Conservation (phyloP, 1,140 invertebrate species). For the Drosophila tani region DNA sequence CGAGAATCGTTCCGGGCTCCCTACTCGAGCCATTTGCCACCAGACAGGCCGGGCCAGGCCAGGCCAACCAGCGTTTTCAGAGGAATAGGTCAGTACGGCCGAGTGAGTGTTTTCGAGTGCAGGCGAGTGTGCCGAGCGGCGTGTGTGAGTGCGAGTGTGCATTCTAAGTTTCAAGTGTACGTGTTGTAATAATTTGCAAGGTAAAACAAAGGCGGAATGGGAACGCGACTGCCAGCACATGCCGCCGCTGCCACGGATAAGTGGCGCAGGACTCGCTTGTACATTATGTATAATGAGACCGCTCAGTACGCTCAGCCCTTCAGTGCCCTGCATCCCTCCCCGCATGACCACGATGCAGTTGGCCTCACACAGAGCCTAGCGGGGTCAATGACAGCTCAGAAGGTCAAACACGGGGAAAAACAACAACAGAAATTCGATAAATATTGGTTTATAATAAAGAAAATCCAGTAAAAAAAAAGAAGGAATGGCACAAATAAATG, state of each 20-base stretch:
- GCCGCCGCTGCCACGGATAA: constrained; percentile 16
- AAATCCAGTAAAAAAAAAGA: background rate
- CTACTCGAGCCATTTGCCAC: constrained; percentile 45
- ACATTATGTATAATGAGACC: constrained; percentile 61
- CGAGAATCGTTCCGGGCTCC: constrained; percentile 55
- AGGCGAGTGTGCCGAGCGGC: constrained; percentile 22
- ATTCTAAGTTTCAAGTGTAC: constrained; percentile 69
- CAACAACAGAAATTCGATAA: constrained; percentile 13
- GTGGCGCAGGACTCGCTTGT: constrained; percentile 38
- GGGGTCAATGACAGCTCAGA: constrained; percentile 82
- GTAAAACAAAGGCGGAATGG: constrained; percentile 49
- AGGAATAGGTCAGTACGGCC: constrained; percentile 83
- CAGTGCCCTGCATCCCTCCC: constrained; percentile 12
- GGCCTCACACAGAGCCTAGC: constrained; percentile 30
- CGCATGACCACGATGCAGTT: constrained; percentile 50
- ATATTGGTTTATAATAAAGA: constrained; percentile 14
- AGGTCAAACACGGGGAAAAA: constrained; percentile 62
- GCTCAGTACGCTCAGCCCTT: constrained; percentile 7
- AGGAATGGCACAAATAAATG: background rate
- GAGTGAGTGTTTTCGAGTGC: constrained; percentile 56
- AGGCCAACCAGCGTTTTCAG: constrained; percentile 67
- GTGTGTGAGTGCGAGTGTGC: constrained; percentile 31
- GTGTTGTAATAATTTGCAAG: constrained; percentile 52
- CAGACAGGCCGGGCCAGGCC: constrained; percentile 43
- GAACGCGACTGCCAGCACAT: constrained; percentile 25